Evolutionary conservation across 2,113 vertebrate genomes (phyloP).

Genomic region (Prietella phreatophila): DNA sequence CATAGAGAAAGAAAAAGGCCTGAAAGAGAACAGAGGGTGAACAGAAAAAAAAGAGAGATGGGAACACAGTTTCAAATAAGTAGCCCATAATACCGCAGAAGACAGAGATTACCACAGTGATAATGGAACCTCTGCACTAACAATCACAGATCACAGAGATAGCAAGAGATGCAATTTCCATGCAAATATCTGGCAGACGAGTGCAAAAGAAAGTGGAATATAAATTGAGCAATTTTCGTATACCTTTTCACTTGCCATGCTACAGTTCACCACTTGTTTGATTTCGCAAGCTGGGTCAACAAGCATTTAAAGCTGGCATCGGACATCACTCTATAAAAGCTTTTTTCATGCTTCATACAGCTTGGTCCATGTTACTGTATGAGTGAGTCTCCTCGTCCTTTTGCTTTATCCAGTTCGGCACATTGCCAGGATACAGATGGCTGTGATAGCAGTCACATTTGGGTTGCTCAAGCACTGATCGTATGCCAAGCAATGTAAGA

Average conservation of each 20-base stretch:
- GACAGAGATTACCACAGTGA: constrained; percentile 64
- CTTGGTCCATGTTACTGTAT: constrained; percentile 66
- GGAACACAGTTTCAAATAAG: constrained; percentile 21
- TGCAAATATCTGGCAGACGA: constrained; percentile 68
- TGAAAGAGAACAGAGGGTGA: constrained; percentile 1
- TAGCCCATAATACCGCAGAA: constrained; percentile 32
- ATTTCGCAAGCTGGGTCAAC: constrained; percentile 51
- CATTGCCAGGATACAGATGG: constrained; percentile 72
- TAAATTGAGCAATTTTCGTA: constrained; percentile 58
- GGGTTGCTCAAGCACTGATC: constrained; percentile 72
- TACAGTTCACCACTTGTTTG: constrained; percentile 64
- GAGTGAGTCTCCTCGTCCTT: constrained; percentile 68
- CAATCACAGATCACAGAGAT: constrained; percentile 54
- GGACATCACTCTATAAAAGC: constrained; percentile 54
- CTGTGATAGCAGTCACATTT: constrained; percentile 77
- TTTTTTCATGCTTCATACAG: constrained; percentile 49
- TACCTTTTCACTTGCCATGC: constrained; percentile 57
- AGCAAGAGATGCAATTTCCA: constrained; percentile 69
- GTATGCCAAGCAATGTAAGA: constrained; percentile 73
- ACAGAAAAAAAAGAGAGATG: constrained; percentile 2
- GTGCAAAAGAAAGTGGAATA: constrained; percentile 49
- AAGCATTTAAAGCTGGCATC: constrained; percentile 56
- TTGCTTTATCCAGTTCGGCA: constrained; percentile 66
- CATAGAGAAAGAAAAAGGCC: neutral
- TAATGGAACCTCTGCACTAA: constrained; percentile 61